These are phyloP conservation scores for Gobionotothen gibberifrons DNA, from an alignment of 2,797 vertebrate genomes.

Conservation along the genomic window DNA sequence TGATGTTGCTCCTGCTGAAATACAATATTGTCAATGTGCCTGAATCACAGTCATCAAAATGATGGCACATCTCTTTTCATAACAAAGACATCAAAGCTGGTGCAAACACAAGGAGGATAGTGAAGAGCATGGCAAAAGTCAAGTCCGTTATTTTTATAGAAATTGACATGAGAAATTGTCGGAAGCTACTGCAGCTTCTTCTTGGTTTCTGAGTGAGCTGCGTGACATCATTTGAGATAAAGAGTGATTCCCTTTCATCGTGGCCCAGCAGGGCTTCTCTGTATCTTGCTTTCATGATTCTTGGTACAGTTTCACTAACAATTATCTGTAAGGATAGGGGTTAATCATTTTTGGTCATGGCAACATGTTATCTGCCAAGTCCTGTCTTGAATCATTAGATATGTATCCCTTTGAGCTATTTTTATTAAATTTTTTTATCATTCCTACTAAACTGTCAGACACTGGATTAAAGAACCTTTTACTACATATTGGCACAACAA, in stretches of 20 bases:
- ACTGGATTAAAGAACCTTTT: not conserved
- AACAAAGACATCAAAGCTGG: constrained; percentile 44
- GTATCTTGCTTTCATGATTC: constrained; percentile 24
- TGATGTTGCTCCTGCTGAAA: constrained; percentile 13
- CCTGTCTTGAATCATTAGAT: constrained; percentile 14
- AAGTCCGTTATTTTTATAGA: not conserved
- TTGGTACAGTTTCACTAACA: constrained; percentile 19
- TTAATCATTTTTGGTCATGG: constrained; percentile 22
- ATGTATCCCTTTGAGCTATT: not conserved
- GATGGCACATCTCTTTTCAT: constrained; percentile 8
- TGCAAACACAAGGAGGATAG: constrained; percentile 3
- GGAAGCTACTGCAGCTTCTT: constrained; percentile 15
- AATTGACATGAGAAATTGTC: not conserved
- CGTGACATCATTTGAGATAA: constrained; percentile 9
- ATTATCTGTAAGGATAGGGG: constrained; percentile 23
- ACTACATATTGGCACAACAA: not conserved
- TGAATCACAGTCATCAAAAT: constrained; percentile 14
- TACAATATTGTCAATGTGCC: constrained; percentile 3
- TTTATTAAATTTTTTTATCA: not conserved
- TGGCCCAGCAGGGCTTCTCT: not conserved
- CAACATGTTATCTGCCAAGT: constrained; percentile 10
- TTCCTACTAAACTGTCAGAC: not conserved
- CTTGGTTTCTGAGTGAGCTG: constrained; percentile 3
- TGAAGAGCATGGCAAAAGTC: not conserved
- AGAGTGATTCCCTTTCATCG: constrained; percentile 31